Base-by-base conservation (phyloP, 2,797 vertebrate genomes). In the Cyclopterus lumpus region DNA sequence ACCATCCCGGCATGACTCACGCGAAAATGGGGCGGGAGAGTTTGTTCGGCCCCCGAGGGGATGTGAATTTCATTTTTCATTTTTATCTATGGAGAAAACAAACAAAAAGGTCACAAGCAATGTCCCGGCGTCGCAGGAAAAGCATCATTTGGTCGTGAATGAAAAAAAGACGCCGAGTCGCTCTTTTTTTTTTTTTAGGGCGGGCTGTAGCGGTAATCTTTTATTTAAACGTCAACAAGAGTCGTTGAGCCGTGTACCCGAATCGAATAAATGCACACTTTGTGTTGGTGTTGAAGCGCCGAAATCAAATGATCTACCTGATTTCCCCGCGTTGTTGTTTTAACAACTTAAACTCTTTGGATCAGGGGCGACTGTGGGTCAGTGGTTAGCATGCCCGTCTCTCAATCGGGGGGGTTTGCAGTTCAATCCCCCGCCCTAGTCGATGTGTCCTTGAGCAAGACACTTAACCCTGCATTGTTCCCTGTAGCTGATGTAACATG, bases 31-130 rank as follows among this genome's bases (percentile, higher is more conserved):
- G 93, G 95, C 91, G 94, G 93, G 82, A 86, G 88, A 86, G 93
- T 93, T 94, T 93, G 83, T 89, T 89, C 93, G 91, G 93, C 95
- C 91, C 58, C 91, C 58, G 75, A 75, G 90, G 94, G 90, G 79
- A n/a, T n/a, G 79, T 86, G 86, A 92, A 92, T 84, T 89, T 91
- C 81, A 91, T 92, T 91, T n/a, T n/a, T n/a, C n/a, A n/a, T n/a
- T n/a, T n/a, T n/a, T n/a, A n/a, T n/a, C n/a, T n/a, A n/a, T n/a
- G n/a, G n/a, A n/a, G n/a, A n/a, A n/a, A n/a, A n/a, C n/a, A n/a
- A n/a, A 84, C 86, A 79, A 93, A 69, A 93, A 93, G 92, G 91
- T 92, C 89, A 90, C 59, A 70, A 90, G 86, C 83, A 87, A 88
- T 91, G 84, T 86, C 87, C 88, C 77, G 64, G 86, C 88, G 81